Base-by-base conservation (phyloP, 2,797 vertebrate species). In the Sebastes taczanowskii region DNA sequence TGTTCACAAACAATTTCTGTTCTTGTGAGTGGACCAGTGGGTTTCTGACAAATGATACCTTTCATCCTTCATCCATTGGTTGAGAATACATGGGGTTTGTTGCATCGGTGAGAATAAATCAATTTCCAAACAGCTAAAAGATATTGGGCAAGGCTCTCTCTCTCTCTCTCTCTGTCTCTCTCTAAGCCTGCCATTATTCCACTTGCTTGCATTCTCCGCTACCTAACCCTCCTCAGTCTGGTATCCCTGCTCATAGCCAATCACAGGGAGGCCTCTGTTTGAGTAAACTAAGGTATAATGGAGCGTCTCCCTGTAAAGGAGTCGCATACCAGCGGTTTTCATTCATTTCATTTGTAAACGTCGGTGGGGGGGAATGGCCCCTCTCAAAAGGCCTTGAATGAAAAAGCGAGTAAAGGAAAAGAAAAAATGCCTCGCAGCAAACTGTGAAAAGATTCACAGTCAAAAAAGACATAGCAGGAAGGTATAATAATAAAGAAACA, bases 41-140 rank as follows among this genome's bases (percentile, higher is more conserved):
- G 81, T 95, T 93, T 90, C 83, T 94, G 92, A 94, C 88, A 94
- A 95, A 95, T 95, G 92, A 95, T 94, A 95, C 93, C 94, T 94
- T 95, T 95, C 92, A 94, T 92, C 82, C 88, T 92, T 94, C 92
- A 93, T 94, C 92, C 92, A 87, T 94, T 91, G 88, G 87, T 89
- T 92, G 90, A 90, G 92, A 94, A 94, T 94, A 88, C 92, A 93
- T 88, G 90, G 83, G 91, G 90, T 92, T 93, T 93, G 91, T 94
- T 92, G 91, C 89, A 94, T 91, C 77, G 87, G 88, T 90, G 86
- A 92, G 91, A 93, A 92, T 92, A 92, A 94, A 95, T 95, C 91
- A 91, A 93, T 95, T 96, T 94, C 93, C 88, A 91, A 94, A 91
- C 82, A 74, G 86, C 85, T 90, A 91, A 89, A 93, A 94, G 94